Base-by-base conservation (phyloP, 1,140 invertebrate genomes). In the Apis dorsata region DNA sequence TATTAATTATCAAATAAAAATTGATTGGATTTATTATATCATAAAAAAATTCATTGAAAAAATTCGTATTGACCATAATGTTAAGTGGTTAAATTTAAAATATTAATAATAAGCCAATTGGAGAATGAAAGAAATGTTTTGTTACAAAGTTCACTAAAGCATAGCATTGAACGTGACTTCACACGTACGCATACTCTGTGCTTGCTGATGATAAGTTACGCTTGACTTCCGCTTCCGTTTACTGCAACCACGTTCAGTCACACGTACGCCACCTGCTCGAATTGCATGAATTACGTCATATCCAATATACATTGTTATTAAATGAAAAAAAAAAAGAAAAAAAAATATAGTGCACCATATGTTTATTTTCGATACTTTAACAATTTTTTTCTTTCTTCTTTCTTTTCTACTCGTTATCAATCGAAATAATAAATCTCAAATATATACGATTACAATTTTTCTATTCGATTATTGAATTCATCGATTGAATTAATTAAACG, bases 191-290 rank as follows among this genome's bases (percentile, higher is more conserved):
- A 51, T 24, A 69, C n/a, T 28, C 53, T 28, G 63, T 66, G 66
- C 75, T 44, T 51, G 63, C 51, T 75, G 74, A 63, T 62, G 82
- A 70, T 75, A 75, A 80, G 70, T 81, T 88, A 88, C 66, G 82
- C 77, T 86, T 60, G 70, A 85, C 79, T 88, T 88, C 86, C 86
- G 86, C 73, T 86, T 86, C 85, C 85, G 82, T 79, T 85, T 28
- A 15, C 55, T 68, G 53, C 59, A 66, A 49, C 28, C 51, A 55
- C 68, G 34, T 69, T 83, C 68, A 49, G 63, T 55, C 75, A 17
- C 68, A 55, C 73, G 70, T 75, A 81, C 73, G 55, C 59, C 73
- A 81, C 60, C 81, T 86, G 83, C 83, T 77, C 78, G 78, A 86
- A 66, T 85, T 85, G 60, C 62, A 85, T 75, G 80, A 82, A 77